Percentiles rank a stretch among this genome's conserved stretches.
These are phyloP conservation scores for Tribolium madens DNA, from an alignment of 1,140 invertebrate species.

Conservation along the genomic window DNA sequence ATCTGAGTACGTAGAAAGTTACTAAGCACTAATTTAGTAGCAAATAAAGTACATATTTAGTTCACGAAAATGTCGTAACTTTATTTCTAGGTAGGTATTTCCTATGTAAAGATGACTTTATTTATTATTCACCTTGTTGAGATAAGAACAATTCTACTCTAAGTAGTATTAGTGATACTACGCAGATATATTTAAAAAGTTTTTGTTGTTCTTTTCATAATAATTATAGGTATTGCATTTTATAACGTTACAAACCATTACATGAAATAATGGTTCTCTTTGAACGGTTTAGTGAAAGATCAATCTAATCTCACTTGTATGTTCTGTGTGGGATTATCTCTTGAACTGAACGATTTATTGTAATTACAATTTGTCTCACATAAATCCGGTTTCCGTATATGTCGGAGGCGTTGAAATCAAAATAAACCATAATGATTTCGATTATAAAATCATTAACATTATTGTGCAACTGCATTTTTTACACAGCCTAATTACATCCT, in stretches of 20 bases:
- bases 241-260: neutral
- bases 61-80: neutral
- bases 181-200: neutral
- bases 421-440: neutral
- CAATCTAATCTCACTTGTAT: neutral
- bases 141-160: conserved; percentile 11
- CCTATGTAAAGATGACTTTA: conserved; percentile 3
- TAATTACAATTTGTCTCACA: neutral
- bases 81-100: conserved; percentile 1
- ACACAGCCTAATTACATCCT: neutral
- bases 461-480: neutral
- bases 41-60: neutral
- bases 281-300: too few species aligned
- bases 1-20: neutral
- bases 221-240: neutral
- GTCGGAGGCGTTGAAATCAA: neutral
- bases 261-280: neutral
- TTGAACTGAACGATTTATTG: neutral
- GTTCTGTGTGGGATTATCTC: neutral
- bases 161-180: conserved; percentile 9
- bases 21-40: neutral
- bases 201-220: neutral
- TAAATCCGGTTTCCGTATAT: neutral
- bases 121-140: conserved; percentile 8
- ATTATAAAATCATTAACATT: neutral